Conservation (phyloP, 2,888 invertebrate species). For the Synergus laeviventris region DNA sequence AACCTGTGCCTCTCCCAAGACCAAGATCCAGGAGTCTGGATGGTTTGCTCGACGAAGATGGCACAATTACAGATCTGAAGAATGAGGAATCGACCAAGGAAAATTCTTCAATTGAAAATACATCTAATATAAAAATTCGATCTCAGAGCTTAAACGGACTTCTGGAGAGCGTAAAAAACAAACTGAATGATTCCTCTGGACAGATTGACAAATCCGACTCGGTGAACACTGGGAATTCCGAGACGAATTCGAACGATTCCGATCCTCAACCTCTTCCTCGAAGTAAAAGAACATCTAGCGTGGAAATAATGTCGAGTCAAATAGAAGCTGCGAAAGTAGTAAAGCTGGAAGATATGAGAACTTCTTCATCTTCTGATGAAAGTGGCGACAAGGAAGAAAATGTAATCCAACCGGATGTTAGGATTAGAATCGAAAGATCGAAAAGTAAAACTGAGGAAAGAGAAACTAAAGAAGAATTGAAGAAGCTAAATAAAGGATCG, state of each 20-base stretch:
- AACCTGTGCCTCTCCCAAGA: conserved; percentile 68
- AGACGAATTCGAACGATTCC: conserved; percentile 18
- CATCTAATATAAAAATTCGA: conserved; percentile 6
- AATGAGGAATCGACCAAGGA: conserved; percentile 47
- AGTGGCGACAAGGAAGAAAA: conserved; percentile 16
- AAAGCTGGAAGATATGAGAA: conserved; percentile 37
- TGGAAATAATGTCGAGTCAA: conserved; percentile 44
- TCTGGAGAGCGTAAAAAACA: not conserved
- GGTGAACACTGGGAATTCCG: not conserved
- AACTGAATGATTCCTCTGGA: not conserved
- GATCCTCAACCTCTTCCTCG: conserved; percentile 51
- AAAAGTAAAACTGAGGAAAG: conserved; percentile 20
- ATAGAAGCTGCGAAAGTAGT: conserved; percentile 43
- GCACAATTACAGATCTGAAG: conserved; percentile 50
- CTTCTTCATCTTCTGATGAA: conserved; percentile 46
- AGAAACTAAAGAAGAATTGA: not conserved
- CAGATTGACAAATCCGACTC: not conserved
- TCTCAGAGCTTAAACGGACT: conserved; percentile 3
- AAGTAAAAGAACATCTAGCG: conserved; percentile 48
- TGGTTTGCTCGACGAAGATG: conserved; percentile 78
- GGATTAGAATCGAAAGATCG: not conserved
- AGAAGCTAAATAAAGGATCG: not conserved
- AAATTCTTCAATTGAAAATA: conserved; percentile 1
- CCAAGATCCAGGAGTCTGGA: conserved; percentile 82
- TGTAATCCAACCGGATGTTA: not conserved